A percentile compares a stretch with the other conserved stretches of the same genome.
Conservation (phyloP, 2,797 vertebrate species). For the Lateolabrax maculatus region DNA sequence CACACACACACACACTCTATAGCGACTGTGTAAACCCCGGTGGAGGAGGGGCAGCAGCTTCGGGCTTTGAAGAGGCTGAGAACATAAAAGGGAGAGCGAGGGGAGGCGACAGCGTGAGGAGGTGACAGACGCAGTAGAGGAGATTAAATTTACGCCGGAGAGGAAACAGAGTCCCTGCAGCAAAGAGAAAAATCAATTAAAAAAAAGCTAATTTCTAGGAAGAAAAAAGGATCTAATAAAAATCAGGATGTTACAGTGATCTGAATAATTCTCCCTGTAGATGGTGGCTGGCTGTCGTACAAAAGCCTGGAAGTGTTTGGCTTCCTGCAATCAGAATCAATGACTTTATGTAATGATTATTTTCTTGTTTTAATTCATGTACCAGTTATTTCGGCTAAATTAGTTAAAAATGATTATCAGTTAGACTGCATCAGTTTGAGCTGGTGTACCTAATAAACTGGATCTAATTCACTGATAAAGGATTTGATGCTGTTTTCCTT, state of each 20-base stretch:
- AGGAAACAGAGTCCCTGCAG: slow-evolving; percentile 3
- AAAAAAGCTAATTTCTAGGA: neutral
- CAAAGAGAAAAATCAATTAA: neutral
- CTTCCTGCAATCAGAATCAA: no score
- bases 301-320: no score
- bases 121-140: slow-evolving; percentile 11
- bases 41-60: slow-evolving; percentile 55
- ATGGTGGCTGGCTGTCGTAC: no score
- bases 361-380: no score
- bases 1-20: neutral
- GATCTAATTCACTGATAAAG: no score
- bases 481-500: no score
- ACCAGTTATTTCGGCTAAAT: no score
- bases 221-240: neutral
- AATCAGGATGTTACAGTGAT: neutral
- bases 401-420: no score
- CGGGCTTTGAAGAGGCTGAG: slow-evolving; percentile 43
- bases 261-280: no score
- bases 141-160: slow-evolving; percentile 14
- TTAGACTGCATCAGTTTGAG: no score
- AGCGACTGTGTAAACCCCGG: neutral
- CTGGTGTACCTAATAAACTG: no score
- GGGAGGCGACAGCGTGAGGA: slow-evolving; percentile 14
- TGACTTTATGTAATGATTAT: no score
- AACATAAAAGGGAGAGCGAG: slow-evolving; percentile 28